Conservation (phyloP, 2,888 invertebrate species). For the Calameuta filiformis region DNA sequence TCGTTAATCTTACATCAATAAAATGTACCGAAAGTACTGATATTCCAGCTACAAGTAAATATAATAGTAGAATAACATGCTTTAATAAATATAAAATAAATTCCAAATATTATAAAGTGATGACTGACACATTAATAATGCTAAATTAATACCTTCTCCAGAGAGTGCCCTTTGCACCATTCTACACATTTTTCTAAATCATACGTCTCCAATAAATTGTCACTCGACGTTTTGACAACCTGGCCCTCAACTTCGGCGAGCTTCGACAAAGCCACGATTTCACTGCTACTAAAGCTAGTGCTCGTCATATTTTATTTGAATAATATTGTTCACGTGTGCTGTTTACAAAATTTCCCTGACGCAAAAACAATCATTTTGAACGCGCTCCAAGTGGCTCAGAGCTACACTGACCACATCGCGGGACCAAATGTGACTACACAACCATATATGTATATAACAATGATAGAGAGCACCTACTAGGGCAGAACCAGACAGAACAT, state of each 20-base stretch:
- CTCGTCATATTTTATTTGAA: conserved; percentile 10
- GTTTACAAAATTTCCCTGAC: neutral
- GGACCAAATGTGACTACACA: neutral
- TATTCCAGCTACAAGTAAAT: neutral
- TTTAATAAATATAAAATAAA: conserved; percentile 16
- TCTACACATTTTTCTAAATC: conserved; percentile 72
- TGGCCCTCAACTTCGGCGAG: conserved; percentile 14
- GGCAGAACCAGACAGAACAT: no score
- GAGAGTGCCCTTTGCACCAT: conserved; percentile 78
- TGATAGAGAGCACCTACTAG: no score
- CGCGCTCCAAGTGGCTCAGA: neutral
- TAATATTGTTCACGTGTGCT: conserved; percentile 1
- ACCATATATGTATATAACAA: no score
- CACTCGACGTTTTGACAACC: conserved; percentile 9
- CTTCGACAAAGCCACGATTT: conserved; percentile 10
- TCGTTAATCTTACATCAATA: neutral
- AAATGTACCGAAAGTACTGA: neutral
- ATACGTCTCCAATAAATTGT: conserved; percentile 67
- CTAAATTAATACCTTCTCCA: conserved; percentile 71
- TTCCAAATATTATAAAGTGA: neutral
- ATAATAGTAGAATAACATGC: conserved; percentile 20
- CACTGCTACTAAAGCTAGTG: conserved; percentile 18
- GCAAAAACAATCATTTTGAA: neutral
- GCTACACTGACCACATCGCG: neutral
- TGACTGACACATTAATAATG: neutral